Percentiles rank a stretch among this genome's conserved stretches.
phyloP scores from a whole-genome alignment of 2,797 vertebrate genomes.

The Jordanella pulchra region DNA sequence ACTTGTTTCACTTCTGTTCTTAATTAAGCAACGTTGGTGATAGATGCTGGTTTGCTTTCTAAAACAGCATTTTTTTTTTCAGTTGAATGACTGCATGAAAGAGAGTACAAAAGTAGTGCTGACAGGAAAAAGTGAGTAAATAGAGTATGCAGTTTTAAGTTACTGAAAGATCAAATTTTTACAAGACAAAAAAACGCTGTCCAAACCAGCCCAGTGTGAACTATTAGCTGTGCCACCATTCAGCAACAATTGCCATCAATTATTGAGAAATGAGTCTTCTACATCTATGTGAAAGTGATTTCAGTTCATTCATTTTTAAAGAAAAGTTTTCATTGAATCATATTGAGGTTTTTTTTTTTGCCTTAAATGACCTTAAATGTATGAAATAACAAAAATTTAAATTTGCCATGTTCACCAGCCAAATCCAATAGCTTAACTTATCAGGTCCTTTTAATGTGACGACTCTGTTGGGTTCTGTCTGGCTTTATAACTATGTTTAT shows the following conservation, averaged over 20 bases:
- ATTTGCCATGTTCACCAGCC: no score
- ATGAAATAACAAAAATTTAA: no score
- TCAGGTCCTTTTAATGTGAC: not conserved
- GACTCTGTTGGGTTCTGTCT: not conserved
- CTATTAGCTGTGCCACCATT: not conserved
- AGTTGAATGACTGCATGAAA: not conserved
- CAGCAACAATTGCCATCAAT: not conserved
- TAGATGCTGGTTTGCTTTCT: not conserved
- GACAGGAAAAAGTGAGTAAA: not conserved
- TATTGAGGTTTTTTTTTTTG: not conserved
- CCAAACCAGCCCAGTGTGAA: no score
- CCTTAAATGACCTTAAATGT: not conserved
- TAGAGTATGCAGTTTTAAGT: not conserved
- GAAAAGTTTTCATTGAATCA: not conserved
- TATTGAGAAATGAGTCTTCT: not conserved
- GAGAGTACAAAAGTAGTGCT: not conserved
- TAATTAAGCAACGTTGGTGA: not conserved
- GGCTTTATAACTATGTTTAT: not conserved
- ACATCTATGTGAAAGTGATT: not conserved
- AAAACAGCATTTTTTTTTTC: not conserved
- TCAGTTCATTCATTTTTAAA: not conserved
- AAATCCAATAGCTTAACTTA: not conserved
- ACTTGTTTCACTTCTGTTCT: slow-evolving; percentile 9
- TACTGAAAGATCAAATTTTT: not conserved
- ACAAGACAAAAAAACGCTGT: not conserved